Base-by-base conservation (phyloP, 2,113 vertebrate genomes). In the Bambusicola thoracicus region DNA sequence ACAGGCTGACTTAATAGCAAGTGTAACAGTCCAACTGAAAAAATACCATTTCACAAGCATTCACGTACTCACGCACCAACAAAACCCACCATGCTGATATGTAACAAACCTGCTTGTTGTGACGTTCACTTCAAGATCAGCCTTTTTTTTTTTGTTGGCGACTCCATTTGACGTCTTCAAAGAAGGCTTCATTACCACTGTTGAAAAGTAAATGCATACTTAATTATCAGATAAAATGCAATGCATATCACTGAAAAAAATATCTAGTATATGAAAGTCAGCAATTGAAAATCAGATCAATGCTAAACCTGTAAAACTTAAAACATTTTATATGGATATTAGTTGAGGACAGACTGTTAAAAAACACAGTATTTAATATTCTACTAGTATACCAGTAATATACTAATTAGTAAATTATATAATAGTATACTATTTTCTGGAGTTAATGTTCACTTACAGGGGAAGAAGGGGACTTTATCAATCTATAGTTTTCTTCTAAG, bases 131-230 rank as follows among this genome's bases (percentile, higher is more conserved):
- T 98, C 97, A 92, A 90, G 95, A 25, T 98, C 97, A 74, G 92
- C 82, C 90, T 92, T 94, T 74, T 91, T 97, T 89, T 97, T 98
- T 96, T 97, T 98, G 89, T 56, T 94, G 55, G 82, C 74, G 63
- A 95, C 86, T 95, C 97, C 98, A 93, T 95, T 98, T 81, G 94
- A 43, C 83, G 94, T 87, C 95, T 97, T 98, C 89, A 96, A 90
- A 92, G 94, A 65, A 80, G 96, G 74, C 81, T 92, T 97, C 83
- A 94, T 96, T 97, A 98, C 98, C 93, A 96, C 65, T 79, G 83
- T 77, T 97, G 78, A 92, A 96, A 96, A 90, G 63, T 96, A 91
- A 96, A 98, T 83, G 69, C 69, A 75, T 79, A 87, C 48, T 92
- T 87, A 94, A 87, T 92, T 93, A 95, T 16, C 69, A 46, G 29